phyloP scores from a whole-genome alignment of 2,113 vertebrate genomes.

The Plecotus auritus region DNA sequence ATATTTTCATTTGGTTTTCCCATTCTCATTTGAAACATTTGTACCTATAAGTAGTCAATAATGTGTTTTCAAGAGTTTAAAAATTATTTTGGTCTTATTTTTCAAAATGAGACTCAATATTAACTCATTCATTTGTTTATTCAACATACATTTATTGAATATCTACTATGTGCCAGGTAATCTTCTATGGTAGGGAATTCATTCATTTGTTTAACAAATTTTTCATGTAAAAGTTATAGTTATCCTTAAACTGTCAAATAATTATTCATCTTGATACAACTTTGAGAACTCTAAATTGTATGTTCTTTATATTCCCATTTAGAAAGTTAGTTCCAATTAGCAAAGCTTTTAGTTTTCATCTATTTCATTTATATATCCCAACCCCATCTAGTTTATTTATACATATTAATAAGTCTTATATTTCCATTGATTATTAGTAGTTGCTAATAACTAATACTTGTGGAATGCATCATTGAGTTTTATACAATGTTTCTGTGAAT shows the following conservation, averaged over 20 bases:
- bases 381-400: not conserved
- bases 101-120: not conserved
- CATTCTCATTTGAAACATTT: not conserved
- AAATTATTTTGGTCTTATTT: not conserved
- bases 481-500: not conserved
- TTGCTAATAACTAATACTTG: not conserved
- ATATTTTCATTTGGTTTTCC: slow-evolving; percentile 29
- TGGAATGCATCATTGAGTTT: not conserved
- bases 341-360: slow-evolving; percentile 2
- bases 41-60: not conserved
- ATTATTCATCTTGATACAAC: not conserved
- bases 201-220: not conserved
- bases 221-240: not conserved
- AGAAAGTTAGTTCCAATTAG: not conserved
- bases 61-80: not conserved
- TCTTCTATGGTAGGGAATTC: not conserved
- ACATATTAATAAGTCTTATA: not conserved
- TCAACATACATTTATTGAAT: not conserved
- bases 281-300: not conserved
- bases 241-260: not conserved
- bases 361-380: not conserved
- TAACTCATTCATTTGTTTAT: not conserved
- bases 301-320: not conserved
- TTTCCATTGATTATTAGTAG: not conserved
- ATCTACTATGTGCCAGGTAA: not conserved